Evolutionary conservation across 1,140 invertebrate genomes (phyloP).

Genomic region (Tetramorium parvispinum): DNA sequence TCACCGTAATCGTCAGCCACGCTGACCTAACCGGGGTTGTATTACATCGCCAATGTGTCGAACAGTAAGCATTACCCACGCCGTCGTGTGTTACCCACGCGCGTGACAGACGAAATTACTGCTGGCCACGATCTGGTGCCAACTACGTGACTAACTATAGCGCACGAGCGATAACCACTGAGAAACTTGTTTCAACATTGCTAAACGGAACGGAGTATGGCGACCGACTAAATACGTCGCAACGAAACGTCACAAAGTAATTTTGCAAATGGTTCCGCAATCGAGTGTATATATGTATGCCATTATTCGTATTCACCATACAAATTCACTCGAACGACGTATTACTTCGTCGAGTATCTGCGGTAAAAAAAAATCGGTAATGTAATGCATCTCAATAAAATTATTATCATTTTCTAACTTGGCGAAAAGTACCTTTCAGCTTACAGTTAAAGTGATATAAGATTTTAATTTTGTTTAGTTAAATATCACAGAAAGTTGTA

Average conservation of each 20-base stretch:
- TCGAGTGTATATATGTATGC: conserved; percentile 11
- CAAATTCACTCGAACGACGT: background rate
- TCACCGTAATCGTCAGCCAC: conserved; percentile 20
- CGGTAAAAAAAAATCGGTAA: background rate
- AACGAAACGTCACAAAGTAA: conserved; percentile 48
- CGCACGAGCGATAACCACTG: conserved; percentile 46
- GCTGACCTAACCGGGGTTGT: conserved; percentile 44
- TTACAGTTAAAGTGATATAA: background rate
- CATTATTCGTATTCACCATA: background rate
- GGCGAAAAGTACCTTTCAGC: background rate
- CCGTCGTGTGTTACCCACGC: conserved; percentile 45
- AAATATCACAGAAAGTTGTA: background rate
- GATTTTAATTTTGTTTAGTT: background rate
- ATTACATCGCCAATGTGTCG: conserved; percentile 55
- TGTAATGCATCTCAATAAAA: background rate
- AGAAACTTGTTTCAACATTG: conserved; percentile 57
- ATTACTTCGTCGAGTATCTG: background rate
- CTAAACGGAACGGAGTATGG: conserved; percentile 20
- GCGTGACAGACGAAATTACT: conserved; percentile 64
- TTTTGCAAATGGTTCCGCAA: conserved; percentile 48
- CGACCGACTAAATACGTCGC: conserved; percentile 44
- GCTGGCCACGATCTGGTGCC: conserved; percentile 52
- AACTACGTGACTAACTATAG: conserved; percentile 53
- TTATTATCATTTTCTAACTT: background rate
- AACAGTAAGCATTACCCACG: conserved; percentile 49